A percentile compares a stretch with the other conserved stretches of the same genome.
Conservation (phyloP, 2,888 invertebrate species). For the Digitonthophagus gazella region DNA sequence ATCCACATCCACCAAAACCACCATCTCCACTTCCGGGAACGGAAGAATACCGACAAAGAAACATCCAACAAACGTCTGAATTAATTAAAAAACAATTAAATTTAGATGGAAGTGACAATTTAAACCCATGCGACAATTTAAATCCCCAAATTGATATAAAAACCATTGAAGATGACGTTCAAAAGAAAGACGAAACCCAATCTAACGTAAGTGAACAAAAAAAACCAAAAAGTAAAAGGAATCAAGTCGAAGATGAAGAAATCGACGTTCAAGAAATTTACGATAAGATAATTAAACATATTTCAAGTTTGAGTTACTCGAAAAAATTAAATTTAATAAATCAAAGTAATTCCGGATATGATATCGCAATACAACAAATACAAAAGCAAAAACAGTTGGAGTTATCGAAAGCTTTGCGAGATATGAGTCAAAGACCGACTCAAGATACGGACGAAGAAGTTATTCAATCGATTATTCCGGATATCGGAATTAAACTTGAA, state of each 20-base stretch:
- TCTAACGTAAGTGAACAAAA: constrained; percentile 7
- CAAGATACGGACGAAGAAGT: constrained; percentile 38
- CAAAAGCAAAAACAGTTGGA: constrained; percentile 47
- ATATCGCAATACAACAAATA: constrained; percentile 44
- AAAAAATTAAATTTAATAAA: constrained; percentile 47
- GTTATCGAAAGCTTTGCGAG: constrained; percentile 45
- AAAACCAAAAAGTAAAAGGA: constrained; percentile 9
- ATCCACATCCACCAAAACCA: constrained; percentile 24
- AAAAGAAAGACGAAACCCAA: constrained; percentile 5
- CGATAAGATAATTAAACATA: constrained; percentile 45
- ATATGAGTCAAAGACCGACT: constrained; percentile 40
- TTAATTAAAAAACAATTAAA: constrained; percentile 35
- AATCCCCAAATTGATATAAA: no score
- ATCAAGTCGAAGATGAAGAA: constrained; percentile 2
- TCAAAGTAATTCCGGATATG: constrained; percentile 41
- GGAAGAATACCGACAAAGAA: constrained; percentile 44
- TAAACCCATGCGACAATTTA: no score
- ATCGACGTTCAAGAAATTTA: constrained; percentile 42
- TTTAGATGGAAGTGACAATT: constrained; percentile 26
- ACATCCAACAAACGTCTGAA: constrained; percentile 46
- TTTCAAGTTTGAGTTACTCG: constrained; percentile 44
- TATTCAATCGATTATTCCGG: constrained; percentile 47
- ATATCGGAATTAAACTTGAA: constrained; percentile 47
- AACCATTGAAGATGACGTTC: neutral
- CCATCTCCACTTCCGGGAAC: constrained; percentile 43